Base-by-base conservation (phyloP, 2,888 invertebrate species). In the Cataglyphis cursor region DNA sequence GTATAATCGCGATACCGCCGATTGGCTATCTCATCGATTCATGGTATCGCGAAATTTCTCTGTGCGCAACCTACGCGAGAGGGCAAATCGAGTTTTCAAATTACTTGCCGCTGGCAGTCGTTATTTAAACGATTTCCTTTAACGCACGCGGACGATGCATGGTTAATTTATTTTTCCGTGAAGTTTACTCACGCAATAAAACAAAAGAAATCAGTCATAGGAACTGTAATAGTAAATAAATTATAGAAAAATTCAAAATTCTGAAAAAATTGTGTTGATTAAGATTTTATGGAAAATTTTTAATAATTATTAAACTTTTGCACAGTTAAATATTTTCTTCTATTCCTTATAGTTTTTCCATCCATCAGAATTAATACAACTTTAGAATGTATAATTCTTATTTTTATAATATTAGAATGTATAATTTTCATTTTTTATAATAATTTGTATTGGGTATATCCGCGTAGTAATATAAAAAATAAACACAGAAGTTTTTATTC, bases 1-100 rank as follows among this genome's bases (percentile, higher is more conserved):
- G 88, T 72, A 83, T 87, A 86, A 89, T 87, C 86, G 82, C 64
- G 81, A 85, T 85, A 83, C 84, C 80, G 86, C 83, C 82, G 83
- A 89, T 89, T 88, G 80, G 88, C 85, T 89, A 89, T 89, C 90
- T 80, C 75, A 48, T 81, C 86, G 86, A 89, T 89, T 86, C 85
- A 84, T 66, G 87, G 62, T 83, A 88, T 85, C 74, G 51, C 81
- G 80, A 70, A 68, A 59, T 73, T 74, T 65, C 68, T 89, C 83
- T 61, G 24, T 21, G 75, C 28, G 61, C 21, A 41, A n/a, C 12
- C 44, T 31, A 6, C 48, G 75, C 24, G 35, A 10, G 61, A 21
- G 31, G 28, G 12, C n/a, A 54, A 35, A 61, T 28, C 44, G 21
- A 38, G 35, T 54, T 72, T 18, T 41, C 59, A 38, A 59, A 78